Conservation (phyloP, 2,888 invertebrate genomes). For the Caenorhabditis panamensis region DNA sequence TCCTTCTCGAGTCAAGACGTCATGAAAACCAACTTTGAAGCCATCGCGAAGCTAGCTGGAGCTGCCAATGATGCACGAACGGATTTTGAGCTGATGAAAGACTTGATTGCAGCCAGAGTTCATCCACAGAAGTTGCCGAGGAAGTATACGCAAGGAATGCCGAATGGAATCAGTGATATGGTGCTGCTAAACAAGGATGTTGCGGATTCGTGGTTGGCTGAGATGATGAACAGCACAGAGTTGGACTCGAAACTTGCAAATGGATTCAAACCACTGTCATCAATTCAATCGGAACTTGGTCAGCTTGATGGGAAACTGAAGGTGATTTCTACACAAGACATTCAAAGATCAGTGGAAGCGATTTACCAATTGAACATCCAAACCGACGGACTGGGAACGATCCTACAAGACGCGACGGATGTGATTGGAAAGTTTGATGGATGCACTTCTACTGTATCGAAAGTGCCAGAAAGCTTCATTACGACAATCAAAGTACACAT, state of each 20-base stretch:
- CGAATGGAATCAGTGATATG: neutral
- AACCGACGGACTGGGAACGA: too few relatives aligned
- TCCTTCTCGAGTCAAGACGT: too few relatives aligned
- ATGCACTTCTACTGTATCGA: too few relatives aligned
- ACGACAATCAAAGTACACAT: neutral
- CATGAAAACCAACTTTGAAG: too few relatives aligned
- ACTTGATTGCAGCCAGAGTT: neutral
- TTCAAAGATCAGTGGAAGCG: too few relatives aligned
- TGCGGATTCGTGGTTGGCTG: neutral
- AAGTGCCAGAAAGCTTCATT: neutral
- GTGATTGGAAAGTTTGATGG: too few relatives aligned
- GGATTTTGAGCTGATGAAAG: neutral
- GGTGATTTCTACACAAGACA: too few relatives aligned
- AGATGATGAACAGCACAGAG: neutral
- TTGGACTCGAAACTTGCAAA: neutral
- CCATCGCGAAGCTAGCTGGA: neutral
- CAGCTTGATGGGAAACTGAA: too few relatives aligned
- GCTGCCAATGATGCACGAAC: neutral
- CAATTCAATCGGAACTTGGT: neutral
- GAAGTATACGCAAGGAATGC: neutral
- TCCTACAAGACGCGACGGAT: too few relatives aligned
- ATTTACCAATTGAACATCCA: too few relatives aligned
- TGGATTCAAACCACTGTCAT: neutral
- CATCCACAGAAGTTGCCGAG: neutral
- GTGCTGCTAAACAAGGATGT: neutral